Evolutionary conservation across 2,888 invertebrate genomes (phyloP).

Genomic region (Aphelenchoides bicaudatus): DNA sequence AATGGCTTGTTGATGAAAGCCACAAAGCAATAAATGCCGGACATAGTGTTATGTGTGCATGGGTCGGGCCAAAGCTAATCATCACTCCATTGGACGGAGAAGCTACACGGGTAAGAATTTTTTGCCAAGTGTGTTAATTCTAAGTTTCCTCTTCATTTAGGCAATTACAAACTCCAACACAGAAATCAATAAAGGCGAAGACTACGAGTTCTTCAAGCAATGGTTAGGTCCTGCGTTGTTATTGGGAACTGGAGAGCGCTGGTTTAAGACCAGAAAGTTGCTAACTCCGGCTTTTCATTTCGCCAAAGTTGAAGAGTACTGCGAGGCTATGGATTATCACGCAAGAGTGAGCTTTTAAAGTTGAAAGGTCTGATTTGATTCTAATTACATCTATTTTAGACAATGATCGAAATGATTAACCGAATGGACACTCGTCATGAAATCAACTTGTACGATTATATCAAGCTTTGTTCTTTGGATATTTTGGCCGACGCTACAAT

Average conservation of each 20-base stretch:
- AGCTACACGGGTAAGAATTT: background rate
- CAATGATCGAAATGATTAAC: slow-evolving; percentile 3
- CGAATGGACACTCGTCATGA: background rate
- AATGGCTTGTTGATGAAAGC: background rate
- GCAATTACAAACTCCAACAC: slow-evolving; percentile 14
- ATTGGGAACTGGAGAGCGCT: background rate
- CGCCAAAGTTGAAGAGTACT: slow-evolving; percentile 12
- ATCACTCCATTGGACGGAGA: background rate
- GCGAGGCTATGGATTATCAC: slow-evolving; percentile 14
- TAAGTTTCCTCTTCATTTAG: background rate
- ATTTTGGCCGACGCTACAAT: slow-evolving; percentile 9
- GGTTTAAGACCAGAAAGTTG: background rate
- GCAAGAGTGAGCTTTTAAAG: slow-evolving; percentile 4
- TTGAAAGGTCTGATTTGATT: background rate
- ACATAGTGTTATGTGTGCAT: background rate
- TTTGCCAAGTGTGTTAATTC: background rate
- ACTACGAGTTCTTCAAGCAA: slow-evolving; percentile 12
- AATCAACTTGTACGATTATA: slow-evolving; percentile 10
- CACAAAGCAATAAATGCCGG: slow-evolving; percentile 1
- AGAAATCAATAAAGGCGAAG: slow-evolving; percentile 17
- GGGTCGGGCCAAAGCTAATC: slow-evolving; percentile 1
- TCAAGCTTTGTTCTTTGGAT: slow-evolving; percentile 18
- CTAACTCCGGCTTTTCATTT: slow-evolving; percentile 20
- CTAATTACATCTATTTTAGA: background rate
- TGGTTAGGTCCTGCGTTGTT: slow-evolving; percentile 17